phyloP scores from a whole-genome alignment of 2,888 invertebrate species.

The Neoaliturus tenellus region DNA sequence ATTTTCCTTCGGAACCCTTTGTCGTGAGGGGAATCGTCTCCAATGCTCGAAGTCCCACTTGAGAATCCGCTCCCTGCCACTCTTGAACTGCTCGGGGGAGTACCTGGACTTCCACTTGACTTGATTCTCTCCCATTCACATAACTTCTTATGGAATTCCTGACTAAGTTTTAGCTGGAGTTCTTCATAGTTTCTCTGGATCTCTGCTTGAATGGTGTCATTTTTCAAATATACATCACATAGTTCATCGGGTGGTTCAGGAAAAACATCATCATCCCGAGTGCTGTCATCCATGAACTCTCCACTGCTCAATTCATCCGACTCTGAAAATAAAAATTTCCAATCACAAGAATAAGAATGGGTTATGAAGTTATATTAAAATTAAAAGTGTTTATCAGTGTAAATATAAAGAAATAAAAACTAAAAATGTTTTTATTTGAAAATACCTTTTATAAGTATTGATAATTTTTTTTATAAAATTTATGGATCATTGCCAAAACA shows the following conservation, averaged over 20 bases:
- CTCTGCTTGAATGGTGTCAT: slow-evolving; percentile 75
- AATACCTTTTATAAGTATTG: too few relatives aligned
- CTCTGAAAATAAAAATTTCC: slow-evolving; percentile 65
- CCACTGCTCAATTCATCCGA: slow-evolving; percentile 71
- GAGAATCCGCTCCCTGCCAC: slow-evolving; percentile 56
- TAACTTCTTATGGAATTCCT: slow-evolving; percentile 83
- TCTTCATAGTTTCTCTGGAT: slow-evolving; percentile 83
- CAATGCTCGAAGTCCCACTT: slow-evolving; percentile 59
- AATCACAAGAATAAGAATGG: too few relatives aligned
- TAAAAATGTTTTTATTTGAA: too few relatives aligned
- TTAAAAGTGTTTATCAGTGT: too few relatives aligned
- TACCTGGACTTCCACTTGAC: slow-evolving; percentile 46
- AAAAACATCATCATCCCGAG: slow-evolving; percentile 60
- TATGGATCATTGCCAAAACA: too few relatives aligned
- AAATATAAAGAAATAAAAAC: too few relatives aligned
- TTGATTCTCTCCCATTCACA: slow-evolving; percentile 77
- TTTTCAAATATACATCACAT: slow-evolving; percentile 56
- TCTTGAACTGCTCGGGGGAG: slow-evolving; percentile 51
- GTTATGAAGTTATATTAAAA: too few relatives aligned
- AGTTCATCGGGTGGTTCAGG: slow-evolving; percentile 57
- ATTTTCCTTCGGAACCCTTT: slow-evolving; percentile 72
- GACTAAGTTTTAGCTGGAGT: slow-evolving; percentile 82
- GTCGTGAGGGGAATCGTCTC: slow-evolving; percentile 67
- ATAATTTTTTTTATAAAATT: too few relatives aligned
- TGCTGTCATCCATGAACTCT: slow-evolving; percentile 72